Conservation (phyloP, 2,113 vertebrate genomes). For the Setophaga kirtlandii region DNA sequence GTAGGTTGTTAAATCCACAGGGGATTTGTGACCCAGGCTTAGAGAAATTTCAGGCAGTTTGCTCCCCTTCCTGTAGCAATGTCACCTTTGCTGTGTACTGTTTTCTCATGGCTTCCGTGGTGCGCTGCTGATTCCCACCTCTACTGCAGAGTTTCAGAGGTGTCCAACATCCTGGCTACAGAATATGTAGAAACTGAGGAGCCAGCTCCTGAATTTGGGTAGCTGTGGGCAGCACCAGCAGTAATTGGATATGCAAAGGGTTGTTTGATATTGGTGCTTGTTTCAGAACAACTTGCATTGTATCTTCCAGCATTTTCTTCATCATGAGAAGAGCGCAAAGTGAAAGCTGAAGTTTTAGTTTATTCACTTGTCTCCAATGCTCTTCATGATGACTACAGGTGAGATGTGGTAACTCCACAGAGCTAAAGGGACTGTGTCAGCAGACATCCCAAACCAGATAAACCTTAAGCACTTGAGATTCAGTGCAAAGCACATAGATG, state of each 20-base stretch:
- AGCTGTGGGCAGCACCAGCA: neutral
- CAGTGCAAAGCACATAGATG: neutral
- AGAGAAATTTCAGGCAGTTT: neutral
- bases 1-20: neutral
- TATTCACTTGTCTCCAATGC: neutral
- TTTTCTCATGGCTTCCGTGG: neutral
- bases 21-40: neutral
- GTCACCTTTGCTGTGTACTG: neutral
- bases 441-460: neutral
- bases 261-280: neutral
- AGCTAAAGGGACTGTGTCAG: neutral
- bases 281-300: neutral
- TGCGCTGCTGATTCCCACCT: neutral
- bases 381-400: neutral
- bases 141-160: neutral
- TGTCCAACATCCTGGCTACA: neutral
- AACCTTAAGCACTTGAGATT: neutral
- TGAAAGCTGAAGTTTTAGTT: neutral
- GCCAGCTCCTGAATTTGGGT: neutral
- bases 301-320: neutral
- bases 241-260: neutral
- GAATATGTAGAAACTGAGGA: neutral
- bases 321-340: neutral
- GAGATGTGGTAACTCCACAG: neutral
- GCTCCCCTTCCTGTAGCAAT: neutral